Percentiles rank a stretch among this genome's conserved stretches.
phyloP scores from a whole-genome alignment of 2,797 vertebrate species.

The Ciconia nigra region DNA sequence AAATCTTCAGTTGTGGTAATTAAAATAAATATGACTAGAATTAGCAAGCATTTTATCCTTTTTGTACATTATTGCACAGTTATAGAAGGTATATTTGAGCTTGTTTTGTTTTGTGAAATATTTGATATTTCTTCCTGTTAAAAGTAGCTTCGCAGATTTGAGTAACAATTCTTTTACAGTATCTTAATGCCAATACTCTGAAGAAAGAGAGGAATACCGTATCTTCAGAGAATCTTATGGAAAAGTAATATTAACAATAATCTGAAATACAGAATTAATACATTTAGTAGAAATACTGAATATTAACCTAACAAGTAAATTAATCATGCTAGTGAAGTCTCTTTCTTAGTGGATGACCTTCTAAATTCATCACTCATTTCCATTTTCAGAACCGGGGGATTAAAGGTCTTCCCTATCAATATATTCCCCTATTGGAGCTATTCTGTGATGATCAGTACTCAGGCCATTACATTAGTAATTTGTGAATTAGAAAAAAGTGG shows the following conservation, averaged over 20 bases:
- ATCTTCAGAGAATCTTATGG: neutral
- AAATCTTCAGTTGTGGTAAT: neutral
- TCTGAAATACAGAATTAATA: neutral
- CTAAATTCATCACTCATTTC: neutral
- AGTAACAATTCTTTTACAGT: neutral
- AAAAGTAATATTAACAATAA: neutral
- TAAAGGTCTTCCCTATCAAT: neutral
- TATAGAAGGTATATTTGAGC: neutral
- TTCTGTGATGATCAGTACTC: neutral
- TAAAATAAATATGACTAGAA: constrained; percentile 38
- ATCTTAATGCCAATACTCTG: neutral
- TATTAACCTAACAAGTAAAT: neutral
- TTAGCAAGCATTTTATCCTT: neutral
- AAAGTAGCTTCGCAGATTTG: neutral
- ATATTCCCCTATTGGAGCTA: neutral
- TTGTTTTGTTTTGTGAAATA: neutral
- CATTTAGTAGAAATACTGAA: neutral
- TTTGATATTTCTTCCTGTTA: neutral
- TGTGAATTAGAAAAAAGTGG: neutral
- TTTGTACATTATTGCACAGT: constrained; percentile 46
- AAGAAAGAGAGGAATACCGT: neutral
- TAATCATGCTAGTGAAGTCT: neutral
- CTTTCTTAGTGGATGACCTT: neutral
- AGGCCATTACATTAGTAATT: neutral
- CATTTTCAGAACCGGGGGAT: neutral